Conservation (phyloP, 2,888 invertebrate species). For the Plagiodera versicolora region DNA sequence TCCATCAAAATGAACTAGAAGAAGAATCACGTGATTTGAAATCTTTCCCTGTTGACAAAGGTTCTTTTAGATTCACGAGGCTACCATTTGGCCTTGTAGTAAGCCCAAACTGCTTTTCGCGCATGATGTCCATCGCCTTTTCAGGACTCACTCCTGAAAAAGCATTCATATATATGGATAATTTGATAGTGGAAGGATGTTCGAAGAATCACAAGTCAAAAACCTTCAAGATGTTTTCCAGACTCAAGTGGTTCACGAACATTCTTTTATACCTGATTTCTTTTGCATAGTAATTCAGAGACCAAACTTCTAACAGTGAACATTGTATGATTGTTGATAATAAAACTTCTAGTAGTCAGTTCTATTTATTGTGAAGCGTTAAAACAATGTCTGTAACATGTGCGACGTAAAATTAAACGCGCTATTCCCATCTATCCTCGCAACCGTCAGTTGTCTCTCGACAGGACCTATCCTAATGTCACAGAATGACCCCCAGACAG, state of each 20-base stretch:
- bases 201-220: not conserved
- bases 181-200: not conserved
- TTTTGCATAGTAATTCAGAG: too few species aligned
- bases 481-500: too few species aligned
- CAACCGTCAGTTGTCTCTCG: too few species aligned
- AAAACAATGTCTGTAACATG: too few species aligned
- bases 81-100: conserved; percentile 34
- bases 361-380: too few species aligned
- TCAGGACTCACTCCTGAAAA: conserved; percentile 15
- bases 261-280: too few species aligned
- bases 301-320: too few species aligned
- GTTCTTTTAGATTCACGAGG: conserved; percentile 29
- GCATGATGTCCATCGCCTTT: conserved; percentile 37
- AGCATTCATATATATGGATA: not conserved
- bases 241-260: too few species aligned
- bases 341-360: too few species aligned
- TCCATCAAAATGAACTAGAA: conserved; percentile 23
- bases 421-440: too few species aligned
- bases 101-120: conserved; percentile 32
- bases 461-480: too few species aligned
- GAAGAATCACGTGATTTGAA: conserved; percentile 27
- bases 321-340: not conserved
- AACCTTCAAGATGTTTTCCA: not conserved
- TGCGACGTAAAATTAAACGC: too few species aligned
- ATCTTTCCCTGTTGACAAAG: conserved; percentile 32